Percentiles rank a stretch among this genome's conserved stretches.
These are phyloP conservation scores for Pomphorhynchus laevis DNA, from an alignment of 1,140 invertebrate genomes.

Conservation along the genomic window DNA sequence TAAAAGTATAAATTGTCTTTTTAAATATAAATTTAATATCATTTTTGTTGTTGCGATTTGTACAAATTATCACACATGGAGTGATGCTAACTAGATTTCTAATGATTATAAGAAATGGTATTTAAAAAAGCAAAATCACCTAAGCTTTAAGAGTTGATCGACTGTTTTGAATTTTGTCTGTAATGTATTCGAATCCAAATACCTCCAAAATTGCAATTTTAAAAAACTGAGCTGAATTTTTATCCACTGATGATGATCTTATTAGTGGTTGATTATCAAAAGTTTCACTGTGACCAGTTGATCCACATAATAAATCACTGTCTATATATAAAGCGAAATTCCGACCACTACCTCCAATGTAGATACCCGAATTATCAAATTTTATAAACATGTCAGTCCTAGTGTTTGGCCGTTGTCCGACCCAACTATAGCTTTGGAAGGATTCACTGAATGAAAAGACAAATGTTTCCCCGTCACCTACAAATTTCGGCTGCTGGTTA, in stretches of 20 bases:
- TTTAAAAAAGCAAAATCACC: too few relatives aligned
- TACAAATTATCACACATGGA: too few relatives aligned
- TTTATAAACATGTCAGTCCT: conserved; percentile 6
- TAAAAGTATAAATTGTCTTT: too few relatives aligned
- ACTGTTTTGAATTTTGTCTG: too few relatives aligned
- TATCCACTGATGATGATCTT: too few relatives aligned
- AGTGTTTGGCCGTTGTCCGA: background rate
- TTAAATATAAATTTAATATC: too few relatives aligned
- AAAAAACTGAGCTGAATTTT: too few relatives aligned
- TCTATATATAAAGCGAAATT: conserved; percentile 3
- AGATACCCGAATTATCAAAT: conserved; percentile 1
- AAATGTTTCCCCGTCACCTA: conserved; percentile 8
- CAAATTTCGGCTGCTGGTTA: background rate
- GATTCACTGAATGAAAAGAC: conserved; percentile 1
- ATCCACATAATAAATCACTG: conserved; percentile 8
- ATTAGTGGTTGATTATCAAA: conserved; percentile 2
- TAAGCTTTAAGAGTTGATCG: too few relatives aligned
- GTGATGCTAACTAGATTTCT: too few relatives aligned
- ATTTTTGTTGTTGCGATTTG: too few relatives aligned
- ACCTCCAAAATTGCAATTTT: conserved; percentile 8
- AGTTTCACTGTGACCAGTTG: conserved; percentile 1
- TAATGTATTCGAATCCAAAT: conserved; percentile 1
- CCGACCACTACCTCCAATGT: conserved; percentile 6
- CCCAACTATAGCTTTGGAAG: conserved; percentile 2
- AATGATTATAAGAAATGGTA: too few relatives aligned